phyloP scores from a whole-genome alignment of 1,140 invertebrate species.

The Leptinotarsa defecta region DNA sequence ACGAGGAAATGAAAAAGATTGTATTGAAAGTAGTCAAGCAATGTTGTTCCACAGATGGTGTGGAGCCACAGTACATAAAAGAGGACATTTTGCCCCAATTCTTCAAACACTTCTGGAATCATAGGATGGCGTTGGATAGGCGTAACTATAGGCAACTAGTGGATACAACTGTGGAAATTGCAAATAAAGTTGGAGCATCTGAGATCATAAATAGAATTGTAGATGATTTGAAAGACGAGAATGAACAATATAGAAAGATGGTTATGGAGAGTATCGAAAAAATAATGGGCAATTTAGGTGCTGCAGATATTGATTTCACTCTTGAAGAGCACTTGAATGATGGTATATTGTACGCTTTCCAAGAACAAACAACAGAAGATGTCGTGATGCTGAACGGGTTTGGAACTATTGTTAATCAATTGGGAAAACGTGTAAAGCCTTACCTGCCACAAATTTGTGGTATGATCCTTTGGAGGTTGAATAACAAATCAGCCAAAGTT shows the following conservation, averaged over 20 bases:
- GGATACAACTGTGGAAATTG: slow-evolving; percentile 99
- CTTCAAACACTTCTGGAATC: slow-evolving; percentile 99
- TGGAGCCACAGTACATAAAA: slow-evolving; percentile 98
- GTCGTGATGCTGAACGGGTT: slow-evolving; percentile 99
- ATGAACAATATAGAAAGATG: slow-evolving; percentile 99
- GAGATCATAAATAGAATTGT: slow-evolving; percentile 99
- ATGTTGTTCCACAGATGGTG: slow-evolving; percentile 99
- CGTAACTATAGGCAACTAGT: slow-evolving; percentile 97
- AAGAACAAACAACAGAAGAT: slow-evolving; percentile 99
- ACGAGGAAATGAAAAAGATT: slow-evolving; percentile 99
- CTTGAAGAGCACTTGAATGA: slow-evolving; percentile 99
- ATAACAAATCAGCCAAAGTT: slow-evolving; percentile 99
- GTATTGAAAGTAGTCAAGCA: slow-evolving; percentile 99
- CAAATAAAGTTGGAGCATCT: slow-evolving; percentile 97
- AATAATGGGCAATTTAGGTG: slow-evolving; percentile 96
- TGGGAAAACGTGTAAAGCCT: slow-evolving; percentile 96
- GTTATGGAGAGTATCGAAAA: slow-evolving; percentile 99
- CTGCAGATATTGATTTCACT: slow-evolving; percentile 95
- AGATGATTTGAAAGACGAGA: slow-evolving; percentile 99
- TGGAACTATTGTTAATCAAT: slow-evolving; percentile 96
- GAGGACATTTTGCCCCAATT: slow-evolving; percentile 98
- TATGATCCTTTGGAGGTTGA: slow-evolving; percentile 98
- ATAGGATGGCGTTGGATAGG: slow-evolving; percentile 97
- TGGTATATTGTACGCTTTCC: slow-evolving; percentile 98
- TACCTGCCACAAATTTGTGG: slow-evolving; percentile 99